Percentiles rank a stretch among this genome's conserved stretches.
Conservation (phyloP, 2,888 invertebrate genomes). For the Cancer borealis region DNA sequence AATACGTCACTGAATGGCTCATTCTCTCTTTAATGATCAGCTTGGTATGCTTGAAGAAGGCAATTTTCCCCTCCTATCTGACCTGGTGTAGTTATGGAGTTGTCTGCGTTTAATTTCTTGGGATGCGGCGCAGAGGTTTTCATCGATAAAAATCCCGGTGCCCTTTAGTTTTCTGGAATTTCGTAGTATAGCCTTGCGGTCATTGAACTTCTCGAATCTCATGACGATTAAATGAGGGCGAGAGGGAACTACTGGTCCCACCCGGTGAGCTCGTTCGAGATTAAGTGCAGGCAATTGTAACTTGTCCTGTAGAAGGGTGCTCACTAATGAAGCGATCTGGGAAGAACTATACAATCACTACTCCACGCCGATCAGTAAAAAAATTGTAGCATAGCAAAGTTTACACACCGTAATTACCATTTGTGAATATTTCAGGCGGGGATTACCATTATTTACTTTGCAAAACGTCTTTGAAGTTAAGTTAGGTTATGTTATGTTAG, state of each 20-base stretch:
- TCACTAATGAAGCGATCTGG: not conserved
- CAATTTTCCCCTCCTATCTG: not conserved
- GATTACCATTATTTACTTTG: no score
- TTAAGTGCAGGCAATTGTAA: not conserved
- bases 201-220: conserved; percentile 7
- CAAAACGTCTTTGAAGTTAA: no score
- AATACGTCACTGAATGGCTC: not conserved
- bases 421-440: no score
- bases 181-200: not conserved
- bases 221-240: not conserved
- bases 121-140: conserved; percentile 36
- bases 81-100: not conserved
- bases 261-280: conserved; percentile 34
- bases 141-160: not conserved
- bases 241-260: not conserved
- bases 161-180: conserved; percentile 11
- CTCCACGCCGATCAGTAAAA: no score
- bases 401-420: no score
- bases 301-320: not conserved
- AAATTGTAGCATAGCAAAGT: no score
- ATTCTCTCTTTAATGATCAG: conserved; percentile 15
- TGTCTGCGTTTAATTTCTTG: not conserved
- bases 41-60: conserved; percentile 35
- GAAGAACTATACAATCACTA: no score
- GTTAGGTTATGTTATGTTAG: no score